These are phyloP conservation scores for Paguma larvata DNA, from an alignment of 2,797 vertebrate genomes.

Conservation along the genomic window DNA sequence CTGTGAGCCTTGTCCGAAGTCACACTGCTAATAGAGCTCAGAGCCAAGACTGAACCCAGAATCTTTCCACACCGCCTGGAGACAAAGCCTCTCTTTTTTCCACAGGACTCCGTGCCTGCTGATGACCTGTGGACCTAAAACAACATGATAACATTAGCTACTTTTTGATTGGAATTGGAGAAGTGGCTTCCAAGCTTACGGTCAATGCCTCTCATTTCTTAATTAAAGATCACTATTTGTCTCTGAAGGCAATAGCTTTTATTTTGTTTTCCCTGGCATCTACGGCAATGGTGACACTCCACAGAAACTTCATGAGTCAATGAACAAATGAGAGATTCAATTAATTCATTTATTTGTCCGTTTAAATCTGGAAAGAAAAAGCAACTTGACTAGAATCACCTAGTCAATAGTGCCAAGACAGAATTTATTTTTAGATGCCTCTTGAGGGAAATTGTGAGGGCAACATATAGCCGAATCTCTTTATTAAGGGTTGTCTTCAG, in stretches of 20 bases:
- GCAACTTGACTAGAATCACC: neutral
- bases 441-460: neutral
- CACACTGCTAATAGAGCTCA: neutral
- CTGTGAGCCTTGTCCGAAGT: neutral
- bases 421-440: neutral
- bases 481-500: neutral
- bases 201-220: neutral
- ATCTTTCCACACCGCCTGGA: neutral
- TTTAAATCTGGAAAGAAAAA: neutral
- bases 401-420: neutral
- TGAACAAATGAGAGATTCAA: neutral
- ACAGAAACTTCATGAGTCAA: neutral
- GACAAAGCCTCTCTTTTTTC: neutral
- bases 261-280: neutral
- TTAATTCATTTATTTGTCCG: neutral
- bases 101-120: neutral
- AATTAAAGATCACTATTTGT: neutral
- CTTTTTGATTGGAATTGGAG: neutral
- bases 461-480: neutral
- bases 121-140: accelerated
- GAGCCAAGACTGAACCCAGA: neutral
- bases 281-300: neutral
- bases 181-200: neutral
- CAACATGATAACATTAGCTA: accelerated
- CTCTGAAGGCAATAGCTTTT: neutral